These are phyloP conservation scores for Clavelina lepadiformis DNA, from an alignment of 23 tunicate species.

Conservation along the genomic window DNA sequence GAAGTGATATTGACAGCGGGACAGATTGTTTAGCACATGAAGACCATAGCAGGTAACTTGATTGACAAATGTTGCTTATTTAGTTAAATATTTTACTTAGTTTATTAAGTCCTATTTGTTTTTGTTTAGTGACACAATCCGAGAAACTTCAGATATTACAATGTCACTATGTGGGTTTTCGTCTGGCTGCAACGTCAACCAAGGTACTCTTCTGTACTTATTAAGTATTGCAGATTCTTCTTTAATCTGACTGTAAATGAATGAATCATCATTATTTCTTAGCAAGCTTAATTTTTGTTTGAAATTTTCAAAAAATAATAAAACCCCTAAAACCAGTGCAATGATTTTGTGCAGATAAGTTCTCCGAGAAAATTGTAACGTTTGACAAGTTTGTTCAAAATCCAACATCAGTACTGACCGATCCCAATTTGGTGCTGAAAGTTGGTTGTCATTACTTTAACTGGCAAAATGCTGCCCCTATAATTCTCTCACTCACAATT, in stretches of 20 bases:
- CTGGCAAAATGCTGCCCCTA: slow-evolving; percentile 81
- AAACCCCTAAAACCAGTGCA: no score
- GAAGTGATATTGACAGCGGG: slow-evolving; percentile 76
- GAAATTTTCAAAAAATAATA: no score
- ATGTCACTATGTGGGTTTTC: slow-evolving; percentile 35
- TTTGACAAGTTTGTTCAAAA: slow-evolving; percentile 55
- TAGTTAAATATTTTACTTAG: background rate
- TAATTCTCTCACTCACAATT: slow-evolving; percentile 51
- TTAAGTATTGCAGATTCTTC: no score
- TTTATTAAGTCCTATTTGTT: background rate
- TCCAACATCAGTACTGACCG: slow-evolving; percentile 36
- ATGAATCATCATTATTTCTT: no score
- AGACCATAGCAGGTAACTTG: slow-evolving; percentile 11
- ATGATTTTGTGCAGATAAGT: slow-evolving; percentile 45
- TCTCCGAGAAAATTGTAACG: slow-evolving; percentile 51
- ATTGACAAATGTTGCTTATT: background rate
- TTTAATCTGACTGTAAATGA: no score
- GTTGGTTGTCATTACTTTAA: slow-evolving; percentile 54
- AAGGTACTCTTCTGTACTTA: slow-evolving; percentile 16
- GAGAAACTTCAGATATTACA: slow-evolving; percentile 1
- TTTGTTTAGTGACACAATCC: slow-evolving; percentile 1
- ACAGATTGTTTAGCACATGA: slow-evolving; percentile 61
- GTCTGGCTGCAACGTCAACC: slow-evolving; percentile 22
- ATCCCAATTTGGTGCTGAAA: slow-evolving; percentile 63
- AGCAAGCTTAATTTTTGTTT: no score